These are phyloP conservation scores for Pristiophorus japonicus DNA, from an alignment of 2,113 vertebrate species.

Conservation along the genomic window DNA sequence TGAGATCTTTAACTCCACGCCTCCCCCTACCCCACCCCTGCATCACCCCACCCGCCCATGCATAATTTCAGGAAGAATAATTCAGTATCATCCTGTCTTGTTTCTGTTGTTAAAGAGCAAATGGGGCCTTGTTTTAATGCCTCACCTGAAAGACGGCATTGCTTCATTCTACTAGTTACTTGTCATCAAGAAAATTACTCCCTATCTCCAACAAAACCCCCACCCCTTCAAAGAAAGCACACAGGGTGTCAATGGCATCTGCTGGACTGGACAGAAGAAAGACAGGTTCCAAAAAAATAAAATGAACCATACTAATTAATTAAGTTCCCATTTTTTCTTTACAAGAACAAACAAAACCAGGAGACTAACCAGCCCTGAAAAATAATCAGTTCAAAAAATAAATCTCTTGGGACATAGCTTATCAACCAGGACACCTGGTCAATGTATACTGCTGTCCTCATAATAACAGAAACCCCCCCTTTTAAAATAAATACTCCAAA, in stretches of 20 bases:
- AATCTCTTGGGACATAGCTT: background rate
- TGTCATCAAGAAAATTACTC: background rate
- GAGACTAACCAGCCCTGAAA: background rate
- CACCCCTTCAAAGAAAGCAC: background rate
- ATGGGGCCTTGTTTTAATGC: too few relatives aligned
- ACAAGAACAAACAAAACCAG: background rate
- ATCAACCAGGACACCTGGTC: background rate
- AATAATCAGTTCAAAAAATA: background rate
- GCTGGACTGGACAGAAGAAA: background rate
- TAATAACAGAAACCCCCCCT: background rate
- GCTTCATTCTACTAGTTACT: background rate
- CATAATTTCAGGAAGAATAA: too few relatives aligned
- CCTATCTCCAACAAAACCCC: background rate
- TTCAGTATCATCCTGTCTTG: too few relatives aligned
- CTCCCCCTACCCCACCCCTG: too few relatives aligned
- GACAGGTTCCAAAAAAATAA: background rate
- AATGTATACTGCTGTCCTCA: background rate
- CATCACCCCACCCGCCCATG: too few relatives aligned
- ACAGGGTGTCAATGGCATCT: background rate
- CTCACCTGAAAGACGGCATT: background rate
- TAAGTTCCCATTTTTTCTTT: background rate
- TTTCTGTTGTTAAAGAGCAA: too few relatives aligned
- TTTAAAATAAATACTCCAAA: background rate
- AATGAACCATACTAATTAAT: background rate
- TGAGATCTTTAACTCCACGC: too few relatives aligned